These are phyloP conservation scores for western clawed frog (Xenopus tropicalis) DNA, from an alignment of 2,113 vertebrate genomes.

Conservation along the genomic window UCB_Xtro_10.0 CM004447.2:88784001-88784500, in stretches of 20 bases:
- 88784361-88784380: background rate
- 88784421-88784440: background rate
- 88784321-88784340: background rate
- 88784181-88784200: too few relatives aligned
- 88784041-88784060: too few relatives aligned
- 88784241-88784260: too few relatives aligned
- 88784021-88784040: too few relatives aligned
- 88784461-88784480: constrained; percentile 57
- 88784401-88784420: background rate
- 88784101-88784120: too few relatives aligned
- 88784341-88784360: constrained; percentile 1
- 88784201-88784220: too few relatives aligned
- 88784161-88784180: background rate
- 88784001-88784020: background rate
- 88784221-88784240: too few relatives aligned
- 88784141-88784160: background rate
- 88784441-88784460: constrained; percentile 10
- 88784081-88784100: too few relatives aligned
- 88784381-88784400: background rate
- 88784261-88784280: too few relatives aligned
- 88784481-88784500: constrained; percentile 53
- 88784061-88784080: too few relatives aligned
- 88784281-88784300: too few relatives aligned
- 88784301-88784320: background rate
- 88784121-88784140: too few relatives aligned